Base-by-base conservation (phyloP, 2,113 vertebrate genomes). In the Collichthys lucidus region DNA sequence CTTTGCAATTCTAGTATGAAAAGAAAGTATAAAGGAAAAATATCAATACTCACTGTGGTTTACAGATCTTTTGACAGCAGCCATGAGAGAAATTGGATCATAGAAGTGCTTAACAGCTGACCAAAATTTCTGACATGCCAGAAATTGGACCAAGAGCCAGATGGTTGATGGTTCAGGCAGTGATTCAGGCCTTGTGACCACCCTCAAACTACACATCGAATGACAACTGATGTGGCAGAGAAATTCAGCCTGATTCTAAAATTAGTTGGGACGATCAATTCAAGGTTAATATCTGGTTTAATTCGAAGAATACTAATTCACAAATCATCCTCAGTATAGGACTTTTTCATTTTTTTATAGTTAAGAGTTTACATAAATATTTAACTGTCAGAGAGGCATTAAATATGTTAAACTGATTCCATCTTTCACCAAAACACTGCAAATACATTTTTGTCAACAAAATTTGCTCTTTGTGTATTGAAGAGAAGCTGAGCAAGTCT, bases 11-110 rank as follows among this genome's bases (percentile, higher is more conserved):
- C 35, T 40, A 40, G 35, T 8, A 35, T 35, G 7, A 35, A 35
- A 35, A 7, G 31, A 35, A 35, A 35, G 31, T 6, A 35, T 1
- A 35, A 35, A 35, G 31, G 35, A 8, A 40, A 40, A 40, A 40
- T 40, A 40, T 2, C 19, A 71, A 67, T 66, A 29, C 24, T 57
- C 14, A 77, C 22, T 46, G 40, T n/a, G 49, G 49, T 73, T 72
- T 57, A 8, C 5, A 31, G 26, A 19, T 31, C 35, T 42, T 62
- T 42, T 24, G 31, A 42, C 11, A 3, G 11, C 20, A n/a, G 60
- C 35, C 35, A 15, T 62, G 19, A n/a, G 31, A 11, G 60, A 62
- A 40, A 40, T 35, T 2, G 4, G 59, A 61, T 10, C 16, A 11
- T 60, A 26, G 9, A 60, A 11, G 15, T 31, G 29, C 8, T 60